phyloP scores from a whole-genome alignment of 2,888 invertebrate genomes.

The Tinea trinotella region DNA sequence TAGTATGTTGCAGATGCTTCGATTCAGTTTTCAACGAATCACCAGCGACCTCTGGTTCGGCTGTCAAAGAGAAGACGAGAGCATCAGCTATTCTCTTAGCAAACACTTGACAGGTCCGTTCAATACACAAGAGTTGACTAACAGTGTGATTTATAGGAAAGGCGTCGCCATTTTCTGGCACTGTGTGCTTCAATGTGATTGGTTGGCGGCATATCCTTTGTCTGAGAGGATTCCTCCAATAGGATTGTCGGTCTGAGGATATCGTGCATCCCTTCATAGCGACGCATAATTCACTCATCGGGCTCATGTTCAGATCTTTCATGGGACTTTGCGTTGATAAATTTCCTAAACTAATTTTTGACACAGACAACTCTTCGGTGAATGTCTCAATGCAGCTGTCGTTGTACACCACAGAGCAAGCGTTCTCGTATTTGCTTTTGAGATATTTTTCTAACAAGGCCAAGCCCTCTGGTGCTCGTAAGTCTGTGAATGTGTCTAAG shows the following conservation, averaged over 20 bases:
- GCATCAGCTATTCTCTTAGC: constrained; percentile 79
- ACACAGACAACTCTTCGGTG: constrained; percentile 44
- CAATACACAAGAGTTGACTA: constrained; percentile 55
- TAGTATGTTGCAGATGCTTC: constrained; percentile 78
- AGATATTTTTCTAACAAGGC: constrained; percentile 82
- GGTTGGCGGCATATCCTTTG: constrained; percentile 48
- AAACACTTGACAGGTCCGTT: constrained; percentile 72
- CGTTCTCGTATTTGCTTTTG: constrained; percentile 63
- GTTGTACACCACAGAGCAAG: constrained; percentile 49
- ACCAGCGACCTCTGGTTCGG: constrained; percentile 68
- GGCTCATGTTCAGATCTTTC: constrained; percentile 49
- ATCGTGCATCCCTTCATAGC: constrained; percentile 71
- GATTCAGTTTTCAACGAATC: constrained; percentile 76
- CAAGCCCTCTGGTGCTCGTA: constrained; percentile 82
- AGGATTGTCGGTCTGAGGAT: constrained; percentile 44
- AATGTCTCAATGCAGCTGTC: constrained; percentile 44
- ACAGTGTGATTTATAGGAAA: constrained; percentile 46
- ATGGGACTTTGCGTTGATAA: constrained; percentile 32
- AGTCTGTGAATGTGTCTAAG: constrained; percentile 84
- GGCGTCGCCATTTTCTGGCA: constrained; percentile 38
- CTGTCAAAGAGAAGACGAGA: constrained; percentile 69
- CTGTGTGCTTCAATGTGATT: constrained; percentile 27
- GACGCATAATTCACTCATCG: constrained; percentile 73
- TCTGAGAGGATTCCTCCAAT: constrained; percentile 46
- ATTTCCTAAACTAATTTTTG: constrained; percentile 41